Percentiles rank a stretch among this genome's conserved stretches.
Evolutionary conservation across 2,888 invertebrate species (phyloP).

Genomic region (Euplagia quadripunctaria): DNA sequence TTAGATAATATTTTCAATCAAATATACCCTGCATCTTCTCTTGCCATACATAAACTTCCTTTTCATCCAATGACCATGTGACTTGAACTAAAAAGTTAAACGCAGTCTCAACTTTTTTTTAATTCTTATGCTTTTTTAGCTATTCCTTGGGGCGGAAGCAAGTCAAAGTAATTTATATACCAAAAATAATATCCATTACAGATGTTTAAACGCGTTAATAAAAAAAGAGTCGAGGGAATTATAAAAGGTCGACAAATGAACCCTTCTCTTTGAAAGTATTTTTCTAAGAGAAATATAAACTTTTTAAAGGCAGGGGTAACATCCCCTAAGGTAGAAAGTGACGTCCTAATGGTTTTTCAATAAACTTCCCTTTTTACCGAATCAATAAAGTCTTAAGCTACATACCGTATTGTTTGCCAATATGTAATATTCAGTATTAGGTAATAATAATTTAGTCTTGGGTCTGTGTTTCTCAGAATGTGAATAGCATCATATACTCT

Average conservation of each 20-base stretch:
- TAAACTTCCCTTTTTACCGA: conserved; percentile 15
- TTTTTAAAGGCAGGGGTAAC: conserved; percentile 17
- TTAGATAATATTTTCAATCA: too few species aligned
- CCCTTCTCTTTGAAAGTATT: conserved; percentile 17
- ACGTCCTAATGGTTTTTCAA: conserved; percentile 25
- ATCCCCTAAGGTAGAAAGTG: neutral
- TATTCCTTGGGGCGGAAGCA: neutral
- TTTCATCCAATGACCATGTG: too few species aligned
- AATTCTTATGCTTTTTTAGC: neutral
- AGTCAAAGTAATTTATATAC: neutral
- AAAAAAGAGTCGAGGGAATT: neutral
- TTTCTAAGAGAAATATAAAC: conserved; percentile 11
- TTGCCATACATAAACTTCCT: too few species aligned
- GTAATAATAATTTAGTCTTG: neutral
- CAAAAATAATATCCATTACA: neutral
- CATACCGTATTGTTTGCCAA: conserved; percentile 22
- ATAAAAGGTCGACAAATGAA: neutral
- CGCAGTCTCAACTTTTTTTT: neutral
- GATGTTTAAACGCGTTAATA: neutral
- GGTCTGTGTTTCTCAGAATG: neutral
- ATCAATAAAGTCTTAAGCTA: conserved; percentile 32
- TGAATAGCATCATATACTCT: neutral
- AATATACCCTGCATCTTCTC: too few species aligned
- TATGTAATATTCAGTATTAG: conserved; percentile 3
- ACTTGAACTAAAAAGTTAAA: too few species aligned